Evolutionary conservation across 2,113 vertebrate genomes (phyloP).

Genomic region (Hypocryptadius cinnamomeus): DNA sequence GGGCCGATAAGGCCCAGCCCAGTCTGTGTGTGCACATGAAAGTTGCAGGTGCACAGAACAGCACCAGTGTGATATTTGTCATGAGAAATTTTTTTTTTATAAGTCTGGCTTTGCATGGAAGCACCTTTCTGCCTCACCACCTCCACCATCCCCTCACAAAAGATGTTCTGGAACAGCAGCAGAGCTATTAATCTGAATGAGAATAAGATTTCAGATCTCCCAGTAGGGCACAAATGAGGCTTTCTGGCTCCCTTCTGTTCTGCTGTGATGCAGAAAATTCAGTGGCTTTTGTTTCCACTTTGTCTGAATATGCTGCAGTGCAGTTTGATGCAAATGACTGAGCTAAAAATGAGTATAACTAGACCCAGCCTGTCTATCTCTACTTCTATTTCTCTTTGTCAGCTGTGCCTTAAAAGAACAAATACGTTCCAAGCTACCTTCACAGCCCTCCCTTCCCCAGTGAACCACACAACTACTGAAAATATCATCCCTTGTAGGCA

Average conservation of each 20-base stretch:
- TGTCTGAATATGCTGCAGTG: neutral
- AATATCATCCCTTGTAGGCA: neutral
- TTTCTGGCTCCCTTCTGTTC: neutral
- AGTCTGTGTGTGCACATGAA: accelerated
- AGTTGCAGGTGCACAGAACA: too few relatives aligned
- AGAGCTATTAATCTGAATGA: neutral
- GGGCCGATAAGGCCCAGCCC: neutral
- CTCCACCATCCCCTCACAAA: neutral
- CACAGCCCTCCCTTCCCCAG: neutral
- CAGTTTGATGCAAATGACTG: neutral
- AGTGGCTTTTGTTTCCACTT: neutral
- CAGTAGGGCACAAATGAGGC: neutral
- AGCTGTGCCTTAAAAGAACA: neutral
- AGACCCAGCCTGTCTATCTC: neutral
- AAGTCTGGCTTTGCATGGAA: neutral
- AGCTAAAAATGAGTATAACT: neutral
- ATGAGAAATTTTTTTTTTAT: too few relatives aligned
- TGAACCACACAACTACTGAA: neutral
- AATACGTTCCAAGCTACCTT: neutral
- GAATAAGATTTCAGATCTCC: neutral
- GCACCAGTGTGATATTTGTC: too few relatives aligned
- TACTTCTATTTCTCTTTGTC: neutral
- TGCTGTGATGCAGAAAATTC: neutral
- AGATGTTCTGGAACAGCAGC: neutral
- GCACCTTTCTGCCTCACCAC: neutral